These are phyloP conservation scores for Protonemura montana DNA, from an alignment of 2,888 invertebrate genomes.

Conservation along the genomic window DNA sequence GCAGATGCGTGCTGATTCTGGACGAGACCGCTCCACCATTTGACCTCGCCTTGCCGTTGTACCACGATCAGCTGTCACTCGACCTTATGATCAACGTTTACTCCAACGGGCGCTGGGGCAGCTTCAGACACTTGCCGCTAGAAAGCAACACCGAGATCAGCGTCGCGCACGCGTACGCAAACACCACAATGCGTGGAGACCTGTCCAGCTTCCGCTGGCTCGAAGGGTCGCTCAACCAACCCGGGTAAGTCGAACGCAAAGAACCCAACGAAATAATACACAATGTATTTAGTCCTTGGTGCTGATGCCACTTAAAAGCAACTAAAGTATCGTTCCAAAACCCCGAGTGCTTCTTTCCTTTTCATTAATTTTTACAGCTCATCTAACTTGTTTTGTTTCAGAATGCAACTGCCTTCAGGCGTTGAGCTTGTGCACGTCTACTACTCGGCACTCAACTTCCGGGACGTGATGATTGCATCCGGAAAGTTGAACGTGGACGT, in stretches of 20 bases:
- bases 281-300: too few relatives aligned
- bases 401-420: neutral
- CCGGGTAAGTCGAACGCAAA: conserved; percentile 61
- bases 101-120: conserved; percentile 74
- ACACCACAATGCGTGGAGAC: conserved; percentile 82
- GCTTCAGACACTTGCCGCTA: conserved; percentile 81
- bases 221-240: conserved; percentile 65
- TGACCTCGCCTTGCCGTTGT: conserved; percentile 69
- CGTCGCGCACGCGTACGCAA: conserved; percentile 77
- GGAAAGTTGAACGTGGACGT: conserved; percentile 87
- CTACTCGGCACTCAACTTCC: conserved; percentile 88
- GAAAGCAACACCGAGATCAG: conserved; percentile 61
- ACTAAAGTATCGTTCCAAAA: too few relatives aligned
- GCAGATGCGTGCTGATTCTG: conserved; percentile 63
- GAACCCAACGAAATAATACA: too few relatives aligned
- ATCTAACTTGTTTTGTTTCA: neutral
- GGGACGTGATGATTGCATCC: conserved; percentile 92
- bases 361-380: too few relatives aligned
- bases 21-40: conserved; percentile 70
- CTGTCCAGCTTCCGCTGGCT: conserved; percentile 84
- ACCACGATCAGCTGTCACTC: conserved; percentile 58
- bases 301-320: too few relatives aligned
- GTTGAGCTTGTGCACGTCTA: conserved; percentile 64
- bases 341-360: too few relatives aligned
- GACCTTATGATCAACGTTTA: conserved; percentile 78